Evolutionary conservation across 2,888 invertebrate genomes (phyloP), one percentile per base, ranked within the genome.

Genomic region (Epinotia ramella): DNA sequence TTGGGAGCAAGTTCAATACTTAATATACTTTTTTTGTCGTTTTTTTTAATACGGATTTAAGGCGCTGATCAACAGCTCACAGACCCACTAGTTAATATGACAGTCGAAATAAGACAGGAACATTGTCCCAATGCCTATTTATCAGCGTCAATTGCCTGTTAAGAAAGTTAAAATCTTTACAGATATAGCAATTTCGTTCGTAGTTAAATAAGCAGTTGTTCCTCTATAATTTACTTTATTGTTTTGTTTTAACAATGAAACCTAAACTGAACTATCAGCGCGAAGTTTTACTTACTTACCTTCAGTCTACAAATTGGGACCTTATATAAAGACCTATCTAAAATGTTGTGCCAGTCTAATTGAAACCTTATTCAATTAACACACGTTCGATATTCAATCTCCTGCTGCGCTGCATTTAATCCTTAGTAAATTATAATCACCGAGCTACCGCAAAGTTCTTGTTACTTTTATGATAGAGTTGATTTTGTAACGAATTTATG

Each of bases 341-440:
- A 13, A 0, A 7, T 18, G 7, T 33, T 4, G 4, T 40, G 13
- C 2, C 20, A 40, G 9, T 28, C 5, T 0, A 57, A 40, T 67
- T 67, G 18, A 18, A 13, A 40, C 6, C 18, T 67, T 57, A 67
- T 11, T 1, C 1, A 6, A 33, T 1, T 7, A 7, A 2, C 1
- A 56, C 33, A 67, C 13, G 40, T 33, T 40, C 40, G 4, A 20
- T 18, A n/a, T 18, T 57, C 20, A 0, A 18, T 33, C 0, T 18
- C 18, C 5, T 6, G 9, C 0, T 12, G 24, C 7, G 56, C 12
- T 33, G 13, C 18, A 57, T 3, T 57, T 56, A 18, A 33, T 33
- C 40, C 46, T 9, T 24, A 67, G 66, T 59, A 73, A 73, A 66
- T 73, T 67, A 67, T 67, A 40, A 73, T 40, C 24, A 73, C 73